Conservation (phyloP, 2,113 vertebrate species). For the Tylochromis polylepis region DNA sequence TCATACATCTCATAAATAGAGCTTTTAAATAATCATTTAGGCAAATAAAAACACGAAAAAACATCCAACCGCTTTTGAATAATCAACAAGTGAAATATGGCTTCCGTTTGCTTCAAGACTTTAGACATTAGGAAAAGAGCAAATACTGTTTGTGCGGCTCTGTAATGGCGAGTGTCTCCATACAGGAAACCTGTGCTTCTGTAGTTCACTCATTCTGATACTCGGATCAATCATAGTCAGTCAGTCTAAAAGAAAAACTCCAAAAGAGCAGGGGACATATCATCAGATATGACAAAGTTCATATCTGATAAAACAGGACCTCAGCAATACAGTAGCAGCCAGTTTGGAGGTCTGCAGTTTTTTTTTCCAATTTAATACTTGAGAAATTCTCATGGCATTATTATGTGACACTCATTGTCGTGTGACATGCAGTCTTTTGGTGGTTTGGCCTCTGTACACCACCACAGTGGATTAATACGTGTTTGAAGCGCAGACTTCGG, state of each 20-base stretch:
- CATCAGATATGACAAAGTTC: background rate
- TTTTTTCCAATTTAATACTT: background rate
- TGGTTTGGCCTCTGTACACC: background rate
- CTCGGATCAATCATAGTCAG: background rate
- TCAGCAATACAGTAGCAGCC: background rate
- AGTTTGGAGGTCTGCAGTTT: background rate
- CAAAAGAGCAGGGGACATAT: background rate
- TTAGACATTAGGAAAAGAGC: background rate
- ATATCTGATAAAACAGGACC: background rate
- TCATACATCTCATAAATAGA: background rate
- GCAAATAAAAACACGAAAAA: background rate
- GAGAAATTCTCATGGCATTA: background rate
- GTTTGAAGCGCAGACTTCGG: background rate
- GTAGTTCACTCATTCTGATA: background rate
- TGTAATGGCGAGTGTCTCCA: background rate
- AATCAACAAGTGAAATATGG: background rate
- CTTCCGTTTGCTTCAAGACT: background rate
- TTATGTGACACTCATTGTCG: background rate
- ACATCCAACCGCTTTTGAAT: background rate
- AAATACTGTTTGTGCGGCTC: background rate
- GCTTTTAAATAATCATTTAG: background rate
- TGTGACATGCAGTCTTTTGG: background rate
- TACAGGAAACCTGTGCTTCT: constrained; percentile 2
- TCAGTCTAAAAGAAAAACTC: background rate
- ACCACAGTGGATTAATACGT: background rate